Conservation (phyloP, 2,888 invertebrate genomes). For the Limnephilus auricula region DNA sequence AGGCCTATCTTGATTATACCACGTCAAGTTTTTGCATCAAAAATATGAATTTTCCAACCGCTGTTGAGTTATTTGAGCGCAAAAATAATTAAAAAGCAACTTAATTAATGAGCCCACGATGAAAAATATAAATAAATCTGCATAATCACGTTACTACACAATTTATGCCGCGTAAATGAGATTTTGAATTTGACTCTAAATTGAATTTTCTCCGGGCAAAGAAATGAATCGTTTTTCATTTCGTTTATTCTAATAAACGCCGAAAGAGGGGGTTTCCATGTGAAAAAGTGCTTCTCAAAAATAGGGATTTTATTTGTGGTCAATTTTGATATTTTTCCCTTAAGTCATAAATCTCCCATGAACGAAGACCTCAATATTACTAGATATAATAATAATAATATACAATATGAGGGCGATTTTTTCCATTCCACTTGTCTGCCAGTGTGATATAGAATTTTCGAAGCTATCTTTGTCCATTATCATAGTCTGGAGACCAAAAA, state of each 20-base stretch:
- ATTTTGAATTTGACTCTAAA: constrained; percentile 39
- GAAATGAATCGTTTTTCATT: constrained; percentile 45
- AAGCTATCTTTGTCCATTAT: not conserved
- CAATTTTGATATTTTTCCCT: not conserved
- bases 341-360: not conserved
- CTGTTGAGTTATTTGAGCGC: not conserved
- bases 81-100: constrained; percentile 39
- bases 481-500: not conserved
- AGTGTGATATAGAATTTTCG: not conserved
- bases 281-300: not conserved
- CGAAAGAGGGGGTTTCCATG: not conserved
- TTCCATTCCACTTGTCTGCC: not conserved
- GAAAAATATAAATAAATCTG: constrained; percentile 43
- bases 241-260: constrained; percentile 47
- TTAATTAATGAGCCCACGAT: constrained; percentile 6
- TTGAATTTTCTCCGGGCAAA: constrained; percentile 41
- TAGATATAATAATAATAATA: not conserved
- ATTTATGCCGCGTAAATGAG: constrained; percentile 37
- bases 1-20: not conserved
- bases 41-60: not conserved
- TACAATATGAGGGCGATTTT: not conserved
- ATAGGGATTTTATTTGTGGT: not conserved
- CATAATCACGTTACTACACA: constrained; percentile 41
- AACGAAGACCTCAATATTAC: not conserved
- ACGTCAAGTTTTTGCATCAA: not conserved